phyloP scores from a whole-genome alignment of 1,140 invertebrate species.

The Periplaneta americana region DNA sequence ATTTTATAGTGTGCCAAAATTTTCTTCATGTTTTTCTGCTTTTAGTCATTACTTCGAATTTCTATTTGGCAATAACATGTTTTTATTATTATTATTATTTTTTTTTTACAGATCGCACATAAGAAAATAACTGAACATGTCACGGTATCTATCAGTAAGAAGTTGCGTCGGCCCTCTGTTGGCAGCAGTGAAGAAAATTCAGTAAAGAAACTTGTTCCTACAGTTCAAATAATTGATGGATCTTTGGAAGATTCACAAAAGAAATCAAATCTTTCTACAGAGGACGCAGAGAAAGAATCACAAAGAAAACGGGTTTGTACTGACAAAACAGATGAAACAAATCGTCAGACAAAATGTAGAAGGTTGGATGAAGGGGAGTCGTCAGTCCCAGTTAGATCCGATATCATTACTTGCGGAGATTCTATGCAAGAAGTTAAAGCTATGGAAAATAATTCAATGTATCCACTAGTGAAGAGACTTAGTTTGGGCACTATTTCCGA shows the following conservation, averaged over 20 bases:
- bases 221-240: neutral
- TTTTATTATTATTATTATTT: neutral
- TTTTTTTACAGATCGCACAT: neutral
- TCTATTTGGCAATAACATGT: neutral
- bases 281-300: too few species aligned
- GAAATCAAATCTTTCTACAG: too few species aligned
- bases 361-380: neutral
- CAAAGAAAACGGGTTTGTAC: too few species aligned
- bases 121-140: neutral
- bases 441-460: neutral
- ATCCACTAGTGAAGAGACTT: neutral
- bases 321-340: too few species aligned
- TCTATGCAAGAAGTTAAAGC: neutral
- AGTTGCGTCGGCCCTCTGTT: neutral
- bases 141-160: neutral
- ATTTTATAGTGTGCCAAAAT: too few species aligned
- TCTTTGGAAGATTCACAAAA: too few species aligned
- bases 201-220: neutral
- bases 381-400: too few species aligned
- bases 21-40: too few species aligned
- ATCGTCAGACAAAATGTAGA: neutral
- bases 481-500: neutral
- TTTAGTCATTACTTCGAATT: too few species aligned
- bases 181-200: neutral
- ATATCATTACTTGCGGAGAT: too few species aligned